A percentile compares a stretch with the other conserved stretches of the same genome.
Evolutionary conservation across 2,797 vertebrate genomes (phyloP).

Genomic region (Gymnothorax reevesii): DNA sequence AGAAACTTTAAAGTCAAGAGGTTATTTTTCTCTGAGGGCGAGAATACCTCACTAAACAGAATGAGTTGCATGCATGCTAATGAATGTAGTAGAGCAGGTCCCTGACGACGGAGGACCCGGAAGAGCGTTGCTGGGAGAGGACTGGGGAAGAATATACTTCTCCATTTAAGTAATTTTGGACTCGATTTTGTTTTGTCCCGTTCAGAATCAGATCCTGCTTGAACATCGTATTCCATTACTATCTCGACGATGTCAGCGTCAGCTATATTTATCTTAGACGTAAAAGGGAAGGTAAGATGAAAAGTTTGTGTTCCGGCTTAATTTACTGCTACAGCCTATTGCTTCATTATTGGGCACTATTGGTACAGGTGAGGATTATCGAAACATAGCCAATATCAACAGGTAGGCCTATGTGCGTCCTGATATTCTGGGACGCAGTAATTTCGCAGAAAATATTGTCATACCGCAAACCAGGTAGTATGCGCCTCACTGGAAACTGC

Average conservation of each 20-base stretch:
- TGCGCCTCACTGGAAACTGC: neutral
- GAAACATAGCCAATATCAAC: conserved; percentile 19
- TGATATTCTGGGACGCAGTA: neutral
- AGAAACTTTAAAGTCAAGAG: neutral
- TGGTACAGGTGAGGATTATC: neutral
- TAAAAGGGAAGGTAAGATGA: conserved; percentile 80
- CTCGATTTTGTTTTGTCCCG: neutral
- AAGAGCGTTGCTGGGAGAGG: conserved; percentile 20
- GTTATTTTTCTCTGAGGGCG: neutral
- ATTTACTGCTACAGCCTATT: neutral
- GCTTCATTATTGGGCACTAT: neutral
- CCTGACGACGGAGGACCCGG: conserved; percentile 41
- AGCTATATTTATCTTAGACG: conserved; percentile 78
- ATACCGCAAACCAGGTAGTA: neutral
- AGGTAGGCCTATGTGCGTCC: conserved; percentile 4
- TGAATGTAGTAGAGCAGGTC: conserved; percentile 65
- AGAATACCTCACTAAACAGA: neutral
- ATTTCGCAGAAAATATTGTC: neutral
- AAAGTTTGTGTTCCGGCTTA: conserved; percentile 7
- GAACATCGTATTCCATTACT: neutral
- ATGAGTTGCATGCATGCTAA: conserved; percentile 14
- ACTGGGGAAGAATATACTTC: conserved; percentile 20
- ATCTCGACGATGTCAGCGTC: conserved; percentile 73
- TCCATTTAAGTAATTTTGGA: conserved; percentile 4
- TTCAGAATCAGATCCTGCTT: conserved; percentile 8